Evolutionary conservation across 2,113 vertebrate genomes (phyloP).

Genomic region (Riparia riparia): DNA sequence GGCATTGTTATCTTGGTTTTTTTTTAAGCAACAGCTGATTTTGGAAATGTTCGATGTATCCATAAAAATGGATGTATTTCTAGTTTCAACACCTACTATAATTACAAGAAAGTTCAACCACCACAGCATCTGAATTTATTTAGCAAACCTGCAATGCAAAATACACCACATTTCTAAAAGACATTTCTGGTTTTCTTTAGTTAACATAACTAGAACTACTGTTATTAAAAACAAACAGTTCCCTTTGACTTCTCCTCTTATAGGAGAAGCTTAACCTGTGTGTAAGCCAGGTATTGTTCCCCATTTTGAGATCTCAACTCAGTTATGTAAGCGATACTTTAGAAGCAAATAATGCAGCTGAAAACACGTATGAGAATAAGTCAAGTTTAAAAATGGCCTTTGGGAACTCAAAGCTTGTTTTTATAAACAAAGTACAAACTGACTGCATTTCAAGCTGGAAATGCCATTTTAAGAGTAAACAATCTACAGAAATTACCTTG

Average conservation of each 20-base stretch:
- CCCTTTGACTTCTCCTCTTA: neutral
- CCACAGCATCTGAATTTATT: neutral
- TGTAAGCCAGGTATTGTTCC: neutral
- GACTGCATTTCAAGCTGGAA: neutral
- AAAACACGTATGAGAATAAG: neutral
- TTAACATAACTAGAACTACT: neutral
- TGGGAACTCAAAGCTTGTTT: neutral
- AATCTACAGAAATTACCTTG: constrained; percentile 83
- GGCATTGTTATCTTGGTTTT: neutral
- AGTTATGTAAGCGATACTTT: neutral
- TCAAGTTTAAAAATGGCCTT: neutral
- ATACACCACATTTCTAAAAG: neutral
- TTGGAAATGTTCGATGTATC: neutral
- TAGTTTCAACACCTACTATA: neutral
- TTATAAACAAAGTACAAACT: neutral
- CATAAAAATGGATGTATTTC: neutral
- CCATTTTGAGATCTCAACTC: neutral
- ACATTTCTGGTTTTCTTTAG: neutral
- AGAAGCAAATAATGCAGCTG: neutral
- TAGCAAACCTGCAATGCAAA: neutral
- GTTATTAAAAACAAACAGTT: neutral
- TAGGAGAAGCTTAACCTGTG: neutral
- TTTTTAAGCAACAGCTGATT: neutral
- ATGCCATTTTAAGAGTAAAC: neutral
- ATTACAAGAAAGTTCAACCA: neutral